phyloP scores from a whole-genome alignment of 1,140 invertebrate species.

The Diabrotica virgifera region DNA sequence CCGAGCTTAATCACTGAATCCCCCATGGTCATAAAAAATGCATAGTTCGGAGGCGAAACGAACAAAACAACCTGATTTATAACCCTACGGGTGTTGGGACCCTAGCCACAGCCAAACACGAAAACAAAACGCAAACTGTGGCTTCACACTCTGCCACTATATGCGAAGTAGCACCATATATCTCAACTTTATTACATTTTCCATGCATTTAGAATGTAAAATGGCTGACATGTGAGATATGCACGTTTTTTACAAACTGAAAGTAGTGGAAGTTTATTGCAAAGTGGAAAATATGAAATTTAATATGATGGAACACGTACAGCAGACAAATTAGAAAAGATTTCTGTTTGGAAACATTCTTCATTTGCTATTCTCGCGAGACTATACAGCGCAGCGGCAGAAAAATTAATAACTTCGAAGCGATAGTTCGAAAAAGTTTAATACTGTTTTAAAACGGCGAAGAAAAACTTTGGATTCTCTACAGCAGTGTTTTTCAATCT shows the following conservation, averaged over 20 bases:
- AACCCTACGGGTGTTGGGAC: not conserved
- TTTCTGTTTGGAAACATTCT: not conserved
- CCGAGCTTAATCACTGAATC: not conserved
- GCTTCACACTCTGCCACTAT: constrained; percentile 5
- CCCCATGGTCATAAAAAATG: not conserved
- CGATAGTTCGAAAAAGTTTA: no score
- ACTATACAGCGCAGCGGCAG: no score
- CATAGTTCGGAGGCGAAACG: constrained; percentile 1
- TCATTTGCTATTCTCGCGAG: no score
- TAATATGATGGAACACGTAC: constrained; percentile 8
- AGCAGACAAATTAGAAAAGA: not conserved
- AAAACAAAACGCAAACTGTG: not conserved
- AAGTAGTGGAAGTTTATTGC: constrained; percentile 3
- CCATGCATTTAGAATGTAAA: constrained; percentile 13
- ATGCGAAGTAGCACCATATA: not conserved
- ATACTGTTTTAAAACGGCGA: no score
- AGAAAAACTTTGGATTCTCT: no score
- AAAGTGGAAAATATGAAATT: constrained; percentile 12
- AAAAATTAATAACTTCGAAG: no score
- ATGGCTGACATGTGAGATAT: constrained; percentile 6
- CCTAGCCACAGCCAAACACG: not conserved
- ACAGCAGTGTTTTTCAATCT: no score
- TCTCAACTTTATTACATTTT: constrained; percentile 9
- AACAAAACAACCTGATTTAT: not conserved
- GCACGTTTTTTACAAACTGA: constrained; percentile 1